A percentile compares a stretch with the other conserved stretches of the same genome.
Evolutionary conservation across 2,888 invertebrate species (phyloP).

Genomic region (Amaurobius ferox): DNA sequence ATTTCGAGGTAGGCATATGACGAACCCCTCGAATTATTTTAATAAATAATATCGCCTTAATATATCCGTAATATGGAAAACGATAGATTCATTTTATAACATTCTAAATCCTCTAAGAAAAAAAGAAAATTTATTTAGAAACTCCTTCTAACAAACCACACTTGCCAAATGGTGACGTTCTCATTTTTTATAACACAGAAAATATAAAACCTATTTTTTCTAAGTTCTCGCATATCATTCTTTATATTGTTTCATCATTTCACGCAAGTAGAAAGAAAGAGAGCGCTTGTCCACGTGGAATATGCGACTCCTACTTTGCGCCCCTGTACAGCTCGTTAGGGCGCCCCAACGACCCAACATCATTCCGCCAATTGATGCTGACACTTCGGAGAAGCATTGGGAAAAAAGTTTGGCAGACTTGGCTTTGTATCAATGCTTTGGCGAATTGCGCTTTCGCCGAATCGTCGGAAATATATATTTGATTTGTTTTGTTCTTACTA

Average conservation of each 20-base stretch:
- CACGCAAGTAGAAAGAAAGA: conserved; percentile 17
- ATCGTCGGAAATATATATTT: no score
- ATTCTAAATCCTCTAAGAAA: no score
- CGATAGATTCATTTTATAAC: no score
- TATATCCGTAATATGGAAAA: no score
- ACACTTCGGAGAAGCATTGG: conserved; percentile 58
- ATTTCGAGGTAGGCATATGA: no score
- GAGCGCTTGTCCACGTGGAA: conserved; percentile 45
- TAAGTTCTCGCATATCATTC: background rate
- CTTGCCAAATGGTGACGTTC: background rate
- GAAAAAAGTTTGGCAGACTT: background rate
- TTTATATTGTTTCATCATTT: conserved; percentile 50
- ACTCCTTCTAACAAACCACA: conserved; percentile 3
- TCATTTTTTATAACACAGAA: background rate
- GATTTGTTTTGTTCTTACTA: no score
- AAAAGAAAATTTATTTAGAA: background rate
- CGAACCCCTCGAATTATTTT: no score
- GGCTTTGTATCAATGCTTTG: conserved; percentile 10
- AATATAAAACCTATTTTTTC: background rate
- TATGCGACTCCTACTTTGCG: conserved; percentile 38
- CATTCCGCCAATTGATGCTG: conserved; percentile 72
- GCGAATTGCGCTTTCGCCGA: background rate
- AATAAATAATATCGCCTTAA: no score
- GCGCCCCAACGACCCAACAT: conserved; percentile 70
- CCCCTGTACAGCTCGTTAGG: conserved; percentile 64